A percentile compares a stretch with the other conserved stretches of the same genome.
These are phyloP conservation scores for Danio choprae DNA, from an alignment of 2,797 vertebrate species.

Conservation along the genomic window DNA sequence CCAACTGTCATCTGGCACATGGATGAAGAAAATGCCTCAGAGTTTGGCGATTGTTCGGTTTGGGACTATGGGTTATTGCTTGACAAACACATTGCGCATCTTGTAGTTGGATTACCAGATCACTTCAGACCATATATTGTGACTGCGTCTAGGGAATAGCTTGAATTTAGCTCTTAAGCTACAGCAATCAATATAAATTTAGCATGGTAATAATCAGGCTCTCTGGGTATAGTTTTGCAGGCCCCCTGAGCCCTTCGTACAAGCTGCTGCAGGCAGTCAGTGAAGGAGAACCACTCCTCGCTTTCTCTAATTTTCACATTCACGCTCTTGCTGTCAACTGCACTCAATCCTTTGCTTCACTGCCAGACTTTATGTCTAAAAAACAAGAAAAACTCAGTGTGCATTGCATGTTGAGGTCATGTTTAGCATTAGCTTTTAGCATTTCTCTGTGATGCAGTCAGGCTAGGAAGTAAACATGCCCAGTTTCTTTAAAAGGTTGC, in stretches of 20 bases:
- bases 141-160: constrained; percentile 71
- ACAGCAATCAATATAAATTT: constrained; percentile 83
- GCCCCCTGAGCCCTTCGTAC: constrained; percentile 55
- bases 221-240: constrained; percentile 69
- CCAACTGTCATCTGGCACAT: constrained; percentile 22
- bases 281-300: constrained; percentile 51
- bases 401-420: neutral
- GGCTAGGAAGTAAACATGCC: neutral
- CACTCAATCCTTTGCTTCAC: constrained; percentile 36
- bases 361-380: constrained; percentile 38
- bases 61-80: constrained; percentile 56
- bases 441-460: neutral
- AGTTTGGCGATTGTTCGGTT: constrained; percentile 41
- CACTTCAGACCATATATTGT: constrained; percentile 64
- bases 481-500: neutral
- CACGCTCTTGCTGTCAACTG: constrained; percentile 27
- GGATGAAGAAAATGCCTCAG: constrained; percentile 48
- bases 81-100: constrained; percentile 64
- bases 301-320: constrained; percentile 45
- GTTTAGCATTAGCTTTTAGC: neutral
- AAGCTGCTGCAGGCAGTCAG: constrained; percentile 53
- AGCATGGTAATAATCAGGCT: constrained; percentile 81
- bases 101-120: constrained; percentile 72
- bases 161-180: constrained; percentile 79
- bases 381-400: constrained; percentile 46